Percentiles rank a stretch among this genome's conserved stretches.
Conservation (phyloP, 2,888 invertebrate species). For the Trachelus iudaicus region DNA sequence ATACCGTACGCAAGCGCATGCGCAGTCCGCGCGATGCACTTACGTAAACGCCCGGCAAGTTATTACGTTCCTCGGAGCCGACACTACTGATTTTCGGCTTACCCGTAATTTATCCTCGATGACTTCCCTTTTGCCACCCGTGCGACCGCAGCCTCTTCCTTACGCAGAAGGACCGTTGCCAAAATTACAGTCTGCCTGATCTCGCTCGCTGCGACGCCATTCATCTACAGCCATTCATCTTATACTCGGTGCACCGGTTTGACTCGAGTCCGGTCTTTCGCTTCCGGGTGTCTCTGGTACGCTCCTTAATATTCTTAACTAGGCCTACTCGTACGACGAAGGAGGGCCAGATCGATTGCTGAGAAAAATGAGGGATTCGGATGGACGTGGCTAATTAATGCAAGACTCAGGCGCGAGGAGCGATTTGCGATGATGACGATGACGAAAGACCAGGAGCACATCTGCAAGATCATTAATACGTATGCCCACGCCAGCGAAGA, state of each 20-base stretch:
- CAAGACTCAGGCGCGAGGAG: too few species aligned
- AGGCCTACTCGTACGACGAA: too few species aligned
- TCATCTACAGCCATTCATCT: too few species aligned
- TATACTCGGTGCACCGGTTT: too few species aligned
- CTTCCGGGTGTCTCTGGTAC: too few species aligned
- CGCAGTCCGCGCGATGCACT: slow-evolving; percentile 1
- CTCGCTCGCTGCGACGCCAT: too few species aligned
- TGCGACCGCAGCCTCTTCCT: background rate
- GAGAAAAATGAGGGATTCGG: too few species aligned
- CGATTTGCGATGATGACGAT: slow-evolving; percentile 7
- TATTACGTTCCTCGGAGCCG: slow-evolving; percentile 27
- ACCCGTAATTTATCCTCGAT: slow-evolving; percentile 35
- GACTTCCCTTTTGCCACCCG: slow-evolving; percentile 2
- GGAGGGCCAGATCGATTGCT: too few species aligned
- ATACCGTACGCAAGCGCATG: background rate
- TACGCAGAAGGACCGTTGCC: slow-evolving; percentile 10
- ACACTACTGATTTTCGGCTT: slow-evolving; percentile 2
- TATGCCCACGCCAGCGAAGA: slow-evolving; percentile 23
- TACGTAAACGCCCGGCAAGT: slow-evolving; percentile 30
- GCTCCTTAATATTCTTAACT: too few species aligned
- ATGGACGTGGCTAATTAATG: too few species aligned
- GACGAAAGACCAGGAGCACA: slow-evolving; percentile 31
- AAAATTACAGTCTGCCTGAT: background rate
- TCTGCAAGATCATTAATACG: slow-evolving; percentile 38
- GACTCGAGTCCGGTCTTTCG: too few species aligned